These are phyloP conservation scores for Temnothorax unifasciatus DNA, from an alignment of 2,888 invertebrate genomes.

Conservation along the genomic window DNA sequence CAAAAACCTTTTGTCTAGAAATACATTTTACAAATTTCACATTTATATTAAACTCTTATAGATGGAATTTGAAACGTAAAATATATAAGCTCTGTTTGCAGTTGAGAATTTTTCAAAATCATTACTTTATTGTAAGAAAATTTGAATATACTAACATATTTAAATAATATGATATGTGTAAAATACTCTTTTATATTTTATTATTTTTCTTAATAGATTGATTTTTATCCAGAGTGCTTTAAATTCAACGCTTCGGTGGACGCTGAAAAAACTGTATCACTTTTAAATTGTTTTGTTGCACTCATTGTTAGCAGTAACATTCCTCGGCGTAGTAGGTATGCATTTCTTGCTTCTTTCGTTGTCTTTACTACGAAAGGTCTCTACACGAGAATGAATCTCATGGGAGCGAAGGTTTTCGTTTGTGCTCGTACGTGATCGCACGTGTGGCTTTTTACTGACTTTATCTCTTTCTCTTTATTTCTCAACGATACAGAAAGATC, in stretches of 20 bases:
- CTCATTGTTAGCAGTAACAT: not conserved
- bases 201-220: not conserved
- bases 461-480: not conserved
- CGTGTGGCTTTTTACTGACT: slow-evolving; percentile 15
- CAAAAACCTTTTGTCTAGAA: not conserved
- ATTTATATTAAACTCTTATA: not conserved
- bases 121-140: not conserved
- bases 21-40: not conserved
- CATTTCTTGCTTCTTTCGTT: slow-evolving; percentile 4
- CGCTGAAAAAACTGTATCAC: not conserved
- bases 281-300: slow-evolving; percentile 10
- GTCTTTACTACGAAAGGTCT: slow-evolving; percentile 5
- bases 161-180: not conserved
- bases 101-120: not conserved
- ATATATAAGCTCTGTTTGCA: not conserved
- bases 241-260: not conserved
- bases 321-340: not conserved
- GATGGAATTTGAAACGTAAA: not conserved
- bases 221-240: not conserved
- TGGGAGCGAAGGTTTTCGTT: slow-evolving; percentile 16
- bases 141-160: not conserved
- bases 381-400: slow-evolving; percentile 18
- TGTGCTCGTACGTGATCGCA: slow-evolving; percentile 22
- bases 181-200: not conserved
- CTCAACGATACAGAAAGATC: slow-evolving; percentile 17